phyloP scores from a whole-genome alignment of 1,140 invertebrate genomes.

The Trichoplusia ni region DNA sequence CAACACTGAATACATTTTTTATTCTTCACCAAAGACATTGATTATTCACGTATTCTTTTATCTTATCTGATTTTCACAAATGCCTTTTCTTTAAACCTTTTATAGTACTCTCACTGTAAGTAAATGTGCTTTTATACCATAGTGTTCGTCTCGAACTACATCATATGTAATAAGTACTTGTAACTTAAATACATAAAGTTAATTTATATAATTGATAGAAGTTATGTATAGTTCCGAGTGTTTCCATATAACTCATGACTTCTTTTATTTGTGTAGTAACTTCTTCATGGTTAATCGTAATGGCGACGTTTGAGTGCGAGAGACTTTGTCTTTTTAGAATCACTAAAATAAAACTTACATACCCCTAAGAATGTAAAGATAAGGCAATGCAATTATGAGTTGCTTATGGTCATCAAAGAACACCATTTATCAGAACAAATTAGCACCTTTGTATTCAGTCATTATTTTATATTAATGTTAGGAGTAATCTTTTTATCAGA shows the following conservation, averaged over 20 bases:
- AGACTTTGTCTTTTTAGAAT: background rate
- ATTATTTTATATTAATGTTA: conserved; percentile 9
- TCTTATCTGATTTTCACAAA: background rate
- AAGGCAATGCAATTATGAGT: conserved; percentile 7
- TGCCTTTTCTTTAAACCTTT: background rate
- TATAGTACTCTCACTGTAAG: background rate
- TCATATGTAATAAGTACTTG: background rate
- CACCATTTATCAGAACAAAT: background rate
- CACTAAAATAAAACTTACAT: background rate
- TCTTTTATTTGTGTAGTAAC: no score
- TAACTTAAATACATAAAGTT: no score
- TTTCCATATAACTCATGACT: no score
- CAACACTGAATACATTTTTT: conserved; percentile 32
- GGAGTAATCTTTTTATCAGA: conserved; percentile 35
- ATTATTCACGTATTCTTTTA: conserved; percentile 3
- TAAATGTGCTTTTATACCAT: background rate
- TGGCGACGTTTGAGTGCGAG: no score
- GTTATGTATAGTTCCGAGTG: no score
- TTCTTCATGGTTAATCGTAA: no score
- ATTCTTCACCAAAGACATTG: conserved; percentile 51
- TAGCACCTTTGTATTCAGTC: conserved; percentile 1
- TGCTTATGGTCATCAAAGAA: background rate
- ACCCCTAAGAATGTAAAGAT: background rate
- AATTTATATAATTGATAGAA: no score
- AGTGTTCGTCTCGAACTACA: background rate